Evolutionary conservation across 30 jellyfish, hydroid and myxozoan species (phyloP).

Genomic region (Haliclystus octoradiatus): DNA sequence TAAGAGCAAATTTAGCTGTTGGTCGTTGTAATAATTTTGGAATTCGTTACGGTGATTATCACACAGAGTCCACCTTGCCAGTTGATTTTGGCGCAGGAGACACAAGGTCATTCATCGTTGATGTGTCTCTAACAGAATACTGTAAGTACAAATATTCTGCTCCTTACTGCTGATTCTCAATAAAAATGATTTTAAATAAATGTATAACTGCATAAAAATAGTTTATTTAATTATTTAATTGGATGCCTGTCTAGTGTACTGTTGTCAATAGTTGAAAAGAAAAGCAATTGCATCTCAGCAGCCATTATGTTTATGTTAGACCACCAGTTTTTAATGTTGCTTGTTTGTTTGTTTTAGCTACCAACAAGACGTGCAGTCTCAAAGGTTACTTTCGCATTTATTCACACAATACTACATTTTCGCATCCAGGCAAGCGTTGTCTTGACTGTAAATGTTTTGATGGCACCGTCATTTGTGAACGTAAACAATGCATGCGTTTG

Average conservation of each 20-base stretch:
- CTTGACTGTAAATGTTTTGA: constrained; percentile 31
- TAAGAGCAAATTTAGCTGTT: constrained; percentile 1
- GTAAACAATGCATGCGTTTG: constrained; percentile 10
- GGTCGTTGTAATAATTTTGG: background rate
- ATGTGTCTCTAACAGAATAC: background rate
- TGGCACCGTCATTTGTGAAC: constrained; percentile 39
- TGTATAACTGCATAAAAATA: too few relatives aligned
- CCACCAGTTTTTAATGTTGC: too few relatives aligned
- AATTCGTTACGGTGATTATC: constrained; percentile 5
- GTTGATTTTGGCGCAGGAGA: background rate
- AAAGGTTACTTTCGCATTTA: background rate
- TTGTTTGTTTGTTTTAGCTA: background rate
- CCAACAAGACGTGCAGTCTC: background rate
- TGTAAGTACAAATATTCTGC: too few relatives aligned
- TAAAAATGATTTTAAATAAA: too few relatives aligned
- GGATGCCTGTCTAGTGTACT: too few relatives aligned
- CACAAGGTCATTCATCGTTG: background rate
- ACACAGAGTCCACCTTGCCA: background rate
- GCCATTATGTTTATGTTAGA: too few relatives aligned
- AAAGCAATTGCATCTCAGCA: too few relatives aligned
- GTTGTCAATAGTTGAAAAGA: too few relatives aligned
- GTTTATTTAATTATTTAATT: too few relatives aligned
- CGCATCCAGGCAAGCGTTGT: constrained; percentile 29
- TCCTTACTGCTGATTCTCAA: too few relatives aligned
- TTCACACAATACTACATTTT: background rate